phyloP scores from a whole-genome alignment of 2,888 invertebrate species.

The Parnassius apollo region DNA sequence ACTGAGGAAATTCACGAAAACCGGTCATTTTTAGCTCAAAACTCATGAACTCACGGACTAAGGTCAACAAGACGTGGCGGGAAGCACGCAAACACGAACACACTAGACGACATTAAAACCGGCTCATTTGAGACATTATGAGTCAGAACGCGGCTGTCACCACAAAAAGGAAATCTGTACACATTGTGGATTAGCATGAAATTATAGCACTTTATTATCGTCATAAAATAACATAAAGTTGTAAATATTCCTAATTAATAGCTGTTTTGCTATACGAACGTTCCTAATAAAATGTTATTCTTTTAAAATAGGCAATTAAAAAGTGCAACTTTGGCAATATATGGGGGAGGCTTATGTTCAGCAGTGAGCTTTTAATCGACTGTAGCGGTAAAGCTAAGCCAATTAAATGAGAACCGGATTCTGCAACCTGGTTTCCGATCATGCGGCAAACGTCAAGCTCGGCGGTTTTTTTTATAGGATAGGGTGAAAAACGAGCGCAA shows the following conservation, averaged over 20 bases:
- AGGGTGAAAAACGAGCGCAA: no score
- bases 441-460: no score
- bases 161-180: conserved; percentile 22
- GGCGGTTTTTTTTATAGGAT: no score
- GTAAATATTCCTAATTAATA: not conserved
- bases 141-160: conserved; percentile 12
- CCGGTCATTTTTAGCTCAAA: conserved; percentile 45
- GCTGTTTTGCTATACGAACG: not conserved
- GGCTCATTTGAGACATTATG: conserved; percentile 16
- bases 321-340: no score
- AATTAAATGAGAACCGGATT: no score
- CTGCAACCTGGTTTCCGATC: no score
- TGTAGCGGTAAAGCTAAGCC: no score
- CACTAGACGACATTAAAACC: conserved; percentile 24
- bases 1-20: conserved; percentile 28
- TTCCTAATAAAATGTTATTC: no score
- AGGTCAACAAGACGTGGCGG: conserved; percentile 43
- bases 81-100: conserved; percentile 30
- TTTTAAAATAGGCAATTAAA: no score
- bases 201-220: conserved; percentile 14
- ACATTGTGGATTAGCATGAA: conserved; percentile 11
- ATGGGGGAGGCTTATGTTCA: no score
- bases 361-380: no score
- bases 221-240: conserved; percentile 10
- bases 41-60: conserved; percentile 37